These are phyloP conservation scores for Silurus meridionalis DNA, from an alignment of 2,113 vertebrate species.

Conservation along the genomic window DNA sequence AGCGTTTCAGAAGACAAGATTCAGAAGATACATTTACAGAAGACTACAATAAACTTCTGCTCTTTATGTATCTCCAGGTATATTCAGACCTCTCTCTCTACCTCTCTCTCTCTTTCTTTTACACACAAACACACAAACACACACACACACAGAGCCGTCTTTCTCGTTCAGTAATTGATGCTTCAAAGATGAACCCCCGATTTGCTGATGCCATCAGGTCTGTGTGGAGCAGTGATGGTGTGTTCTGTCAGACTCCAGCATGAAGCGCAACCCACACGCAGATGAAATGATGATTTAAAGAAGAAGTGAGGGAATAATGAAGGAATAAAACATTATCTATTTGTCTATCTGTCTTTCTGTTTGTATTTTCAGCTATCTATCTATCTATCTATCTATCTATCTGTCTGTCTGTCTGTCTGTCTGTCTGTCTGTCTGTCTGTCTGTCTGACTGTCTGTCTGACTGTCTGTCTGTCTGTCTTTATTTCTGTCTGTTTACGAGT, in stretches of 20 bases:
- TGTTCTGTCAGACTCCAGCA: neutral
- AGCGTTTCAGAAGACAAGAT: neutral
- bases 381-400: no score
- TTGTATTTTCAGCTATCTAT: no score
- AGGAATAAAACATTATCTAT: neutral
- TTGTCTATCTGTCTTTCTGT: no score
- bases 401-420: no score
- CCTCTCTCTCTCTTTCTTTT: neutral
- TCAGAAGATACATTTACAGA: neutral
- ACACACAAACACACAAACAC: neutral
- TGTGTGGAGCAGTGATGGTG: neutral
- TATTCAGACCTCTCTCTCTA: neutral
- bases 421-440: no score
- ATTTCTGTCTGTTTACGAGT: no score
- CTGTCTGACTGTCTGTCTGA: no score
- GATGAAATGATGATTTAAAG: neutral
- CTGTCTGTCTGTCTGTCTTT: no score
- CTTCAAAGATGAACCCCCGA: conserved; percentile 14
- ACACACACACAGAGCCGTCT: neutral
- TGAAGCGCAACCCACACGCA: neutral
- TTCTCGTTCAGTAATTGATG: neutral
- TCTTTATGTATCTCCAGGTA: neutral
- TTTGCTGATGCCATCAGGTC: conserved; percentile 6
- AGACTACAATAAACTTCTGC: neutral
- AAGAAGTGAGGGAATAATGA: neutral